A percentile compares a stretch with the other conserved stretches of the same genome.
phyloP scores from a whole-genome alignment of 2,888 invertebrate species.

The Eugnorisma glareosa region DNA sequence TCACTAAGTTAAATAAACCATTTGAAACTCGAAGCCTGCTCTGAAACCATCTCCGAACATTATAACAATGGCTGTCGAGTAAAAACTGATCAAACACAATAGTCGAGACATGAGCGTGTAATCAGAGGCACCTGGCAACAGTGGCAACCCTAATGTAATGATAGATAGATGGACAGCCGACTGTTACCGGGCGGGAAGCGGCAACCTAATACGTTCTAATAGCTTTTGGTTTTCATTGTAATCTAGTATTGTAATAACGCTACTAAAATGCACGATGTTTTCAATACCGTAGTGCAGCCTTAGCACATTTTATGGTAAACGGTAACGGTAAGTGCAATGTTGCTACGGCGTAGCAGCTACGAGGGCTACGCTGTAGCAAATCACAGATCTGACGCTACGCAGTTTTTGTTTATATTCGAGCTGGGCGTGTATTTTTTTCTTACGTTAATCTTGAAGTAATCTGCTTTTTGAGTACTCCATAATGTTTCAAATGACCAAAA shows the following conservation, averaged over 20 bases:
- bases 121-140: constrained; percentile 10
- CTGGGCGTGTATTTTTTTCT: neutral
- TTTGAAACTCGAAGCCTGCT: constrained; percentile 23
- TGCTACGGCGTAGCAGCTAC: constrained; percentile 20
- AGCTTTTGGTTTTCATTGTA: neutral
- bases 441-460: neutral
- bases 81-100: constrained; percentile 21
- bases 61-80: constrained; percentile 9
- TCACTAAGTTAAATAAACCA: constrained; percentile 16
- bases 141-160: neutral
- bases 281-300: neutral
- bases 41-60: constrained; percentile 2
- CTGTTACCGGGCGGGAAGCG: neutral
- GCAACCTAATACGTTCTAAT: neutral
- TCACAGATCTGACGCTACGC: neutral
- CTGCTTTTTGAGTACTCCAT: neutral
- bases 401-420: neutral
- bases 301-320: neutral
- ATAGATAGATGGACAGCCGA: neutral
- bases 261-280: neutral
- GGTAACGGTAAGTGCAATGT: neutral
- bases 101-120: neutral
- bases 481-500: neutral
- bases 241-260: neutral
- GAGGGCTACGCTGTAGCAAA: constrained; percentile 5